phyloP scores from a whole-genome alignment of 2,797 vertebrate species.

The Enteromius anoplus region DNA sequence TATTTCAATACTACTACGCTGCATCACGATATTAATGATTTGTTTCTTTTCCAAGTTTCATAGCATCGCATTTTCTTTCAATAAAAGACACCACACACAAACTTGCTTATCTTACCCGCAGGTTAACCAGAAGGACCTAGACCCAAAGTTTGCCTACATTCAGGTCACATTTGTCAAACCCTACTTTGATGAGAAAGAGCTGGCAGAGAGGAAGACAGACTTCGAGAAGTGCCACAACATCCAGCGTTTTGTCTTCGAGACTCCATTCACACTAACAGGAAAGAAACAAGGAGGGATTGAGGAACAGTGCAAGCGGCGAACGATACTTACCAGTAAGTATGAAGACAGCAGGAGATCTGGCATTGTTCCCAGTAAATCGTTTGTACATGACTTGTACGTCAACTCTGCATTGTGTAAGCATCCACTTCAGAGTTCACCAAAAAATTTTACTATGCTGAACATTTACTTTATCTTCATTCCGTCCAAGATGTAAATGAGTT shows the following conservation, averaged over 20 bases:
- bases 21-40: neutral
- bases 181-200: conserved; percentile 93
- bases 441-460: neutral
- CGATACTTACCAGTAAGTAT: conserved; percentile 88
- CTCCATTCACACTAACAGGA: conserved; percentile 93
- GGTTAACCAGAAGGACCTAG: conserved; percentile 93
- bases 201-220: conserved; percentile 87
- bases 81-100: neutral
- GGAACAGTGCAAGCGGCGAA: conserved; percentile 95
- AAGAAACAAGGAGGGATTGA: conserved; percentile 95
- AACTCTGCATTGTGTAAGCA: neutral
- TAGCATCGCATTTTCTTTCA: neutral
- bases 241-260: conserved; percentile 93
- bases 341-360: neutral
- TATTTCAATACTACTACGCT: neutral
- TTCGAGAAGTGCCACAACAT: conserved; percentile 97
- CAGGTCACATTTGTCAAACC: conserved; percentile 97
- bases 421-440: neutral
- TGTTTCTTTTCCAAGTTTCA: neutral
- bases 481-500: neutral
- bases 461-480: neutral
- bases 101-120: conserved; percentile 47
- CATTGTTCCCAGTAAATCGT: neutral
- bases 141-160: conserved; percentile 90
- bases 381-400: too few species aligned